Evolutionary conservation across 2,888 invertebrate species (phyloP).

Genomic region (Atethmia centrago): DNA sequence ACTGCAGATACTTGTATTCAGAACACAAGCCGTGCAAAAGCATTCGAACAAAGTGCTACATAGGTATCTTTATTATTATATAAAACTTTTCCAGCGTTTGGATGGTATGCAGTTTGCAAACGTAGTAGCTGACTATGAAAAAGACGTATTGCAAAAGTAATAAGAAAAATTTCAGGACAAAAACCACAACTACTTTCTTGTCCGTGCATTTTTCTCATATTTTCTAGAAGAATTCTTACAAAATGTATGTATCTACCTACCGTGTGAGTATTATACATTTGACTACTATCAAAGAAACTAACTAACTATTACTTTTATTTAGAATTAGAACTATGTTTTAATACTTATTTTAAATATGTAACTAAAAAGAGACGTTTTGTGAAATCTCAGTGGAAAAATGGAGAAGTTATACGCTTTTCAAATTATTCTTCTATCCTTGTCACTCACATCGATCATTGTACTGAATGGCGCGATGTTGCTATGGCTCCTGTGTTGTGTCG

Average conservation of each 20-base stretch:
- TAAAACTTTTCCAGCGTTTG: background rate
- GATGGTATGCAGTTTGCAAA: conserved; percentile 5
- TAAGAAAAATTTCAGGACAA: background rate
- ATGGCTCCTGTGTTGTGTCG: too few species aligned
- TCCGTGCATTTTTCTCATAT: background rate
- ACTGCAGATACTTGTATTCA: conserved; percentile 8
- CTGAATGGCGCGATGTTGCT: too few species aligned
- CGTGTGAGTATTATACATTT: background rate
- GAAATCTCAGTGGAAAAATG: too few species aligned
- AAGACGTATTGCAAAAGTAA: conserved; percentile 14
- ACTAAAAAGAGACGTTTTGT: too few species aligned
- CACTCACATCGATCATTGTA: too few species aligned
- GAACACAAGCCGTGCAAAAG: conserved; percentile 3
- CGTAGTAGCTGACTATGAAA: background rate
- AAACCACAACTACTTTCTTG: background rate
- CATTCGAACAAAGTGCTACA: background rate
- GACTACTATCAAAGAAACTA: too few species aligned
- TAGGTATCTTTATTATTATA: background rate
- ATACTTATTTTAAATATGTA: too few species aligned
- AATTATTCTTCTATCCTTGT: too few species aligned
- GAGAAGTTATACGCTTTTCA: too few species aligned
- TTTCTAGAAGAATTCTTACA: background rate
- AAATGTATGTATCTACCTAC: background rate
- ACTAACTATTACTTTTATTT: too few species aligned
- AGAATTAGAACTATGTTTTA: too few species aligned